phyloP scores from a whole-genome alignment of 2,113 vertebrate genomes.

The Gobiocypris rarus region DNA sequence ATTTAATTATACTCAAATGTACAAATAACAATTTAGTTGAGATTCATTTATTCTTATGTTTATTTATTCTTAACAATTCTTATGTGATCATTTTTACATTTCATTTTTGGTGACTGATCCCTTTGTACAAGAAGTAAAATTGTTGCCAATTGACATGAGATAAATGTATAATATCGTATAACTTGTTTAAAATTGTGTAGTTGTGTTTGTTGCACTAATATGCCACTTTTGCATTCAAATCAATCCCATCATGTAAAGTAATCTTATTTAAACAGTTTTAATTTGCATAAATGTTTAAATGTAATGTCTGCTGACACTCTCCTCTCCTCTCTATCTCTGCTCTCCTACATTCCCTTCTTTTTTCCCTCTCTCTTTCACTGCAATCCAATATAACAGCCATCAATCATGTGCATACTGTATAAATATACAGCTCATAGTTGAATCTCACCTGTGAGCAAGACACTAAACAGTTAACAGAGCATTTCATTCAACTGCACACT shows the following conservation, averaged over 20 bases:
- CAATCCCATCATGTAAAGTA: background rate
- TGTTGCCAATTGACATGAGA: background rate
- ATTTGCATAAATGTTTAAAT: slow-evolving; percentile 13
- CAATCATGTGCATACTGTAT: background rate
- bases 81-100: no score
- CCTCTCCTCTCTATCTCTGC: background rate
- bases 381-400: background rate
- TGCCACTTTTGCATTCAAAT: no score
- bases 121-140: background rate
- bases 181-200: background rate
- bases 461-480: slow-evolving; percentile 7
- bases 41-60: no score
- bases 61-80: no score
- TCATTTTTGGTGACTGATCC: background rate
- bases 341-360: background rate
- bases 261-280: background rate
- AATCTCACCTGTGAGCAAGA: slow-evolving; percentile 2
- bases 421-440: background rate
- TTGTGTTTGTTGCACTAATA: no score
- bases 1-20: no score
- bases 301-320: background rate
- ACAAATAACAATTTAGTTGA: no score
- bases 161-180: background rate
- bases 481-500: slow-evolving; percentile 8
- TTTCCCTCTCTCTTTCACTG: background rate